Percentiles rank a stretch among this genome's conserved stretches.
Conservation (phyloP, 2,888 invertebrate species). For the Alcis repandata region DNA sequence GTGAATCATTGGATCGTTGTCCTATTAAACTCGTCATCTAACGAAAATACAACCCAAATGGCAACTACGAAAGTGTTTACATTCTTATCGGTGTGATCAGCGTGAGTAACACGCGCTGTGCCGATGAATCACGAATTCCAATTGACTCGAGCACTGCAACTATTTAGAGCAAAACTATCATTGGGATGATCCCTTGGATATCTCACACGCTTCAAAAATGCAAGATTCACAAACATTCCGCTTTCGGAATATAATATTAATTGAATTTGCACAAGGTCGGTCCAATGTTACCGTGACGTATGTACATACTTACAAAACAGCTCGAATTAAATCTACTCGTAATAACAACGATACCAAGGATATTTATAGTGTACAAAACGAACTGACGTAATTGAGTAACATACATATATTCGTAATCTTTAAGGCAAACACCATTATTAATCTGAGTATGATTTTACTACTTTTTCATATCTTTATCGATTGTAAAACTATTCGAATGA, state of each 20-base stretch:
- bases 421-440: neutral
- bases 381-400: conserved; percentile 13
- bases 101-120: conserved; percentile 43
- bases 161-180: conserved; percentile 12
- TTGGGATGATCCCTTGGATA: conserved; percentile 47
- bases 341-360: conserved; percentile 26
- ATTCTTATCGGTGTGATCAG: conserved; percentile 36
- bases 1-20: conserved; percentile 14
- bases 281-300: conserved; percentile 28
- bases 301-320: conserved; percentile 30
- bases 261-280: conserved; percentile 26
- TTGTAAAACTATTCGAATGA: neutral
- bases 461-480: neutral
- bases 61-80: conserved; percentile 39
- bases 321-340: conserved; percentile 21
- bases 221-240: conserved; percentile 34
- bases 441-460: too few species aligned
- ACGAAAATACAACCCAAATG: conserved; percentile 27
- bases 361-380: conserved; percentile 17
- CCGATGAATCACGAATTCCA: conserved; percentile 48
- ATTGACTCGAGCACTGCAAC: conserved; percentile 32
- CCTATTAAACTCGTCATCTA: conserved; percentile 26
- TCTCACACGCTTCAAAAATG: conserved; percentile 51
- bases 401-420: neutral
- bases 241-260: conserved; percentile 18